These are phyloP conservation scores for Daboia siamensis DNA, from an alignment of 2,113 vertebrate species.

Conservation along the genomic window DNA sequence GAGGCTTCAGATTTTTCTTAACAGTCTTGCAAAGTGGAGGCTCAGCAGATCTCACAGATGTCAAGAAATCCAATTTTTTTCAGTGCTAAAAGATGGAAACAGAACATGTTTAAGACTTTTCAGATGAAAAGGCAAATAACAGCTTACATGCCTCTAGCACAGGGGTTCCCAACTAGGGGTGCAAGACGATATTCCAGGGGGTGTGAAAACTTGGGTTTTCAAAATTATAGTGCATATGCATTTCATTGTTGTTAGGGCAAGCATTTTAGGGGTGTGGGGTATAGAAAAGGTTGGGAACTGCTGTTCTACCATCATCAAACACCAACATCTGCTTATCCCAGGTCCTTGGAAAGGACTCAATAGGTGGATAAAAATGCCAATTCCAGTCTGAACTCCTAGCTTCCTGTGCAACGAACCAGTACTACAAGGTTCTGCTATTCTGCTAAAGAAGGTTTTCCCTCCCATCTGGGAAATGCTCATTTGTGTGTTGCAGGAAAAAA, in stretches of 20 bases:
- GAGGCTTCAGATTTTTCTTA: not conserved
- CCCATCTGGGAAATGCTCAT: not conserved
- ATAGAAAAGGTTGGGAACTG: no score
- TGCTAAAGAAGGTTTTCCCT: not conserved
- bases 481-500: not conserved
- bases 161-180: no score
- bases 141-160: not conserved
- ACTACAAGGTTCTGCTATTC: not conserved
- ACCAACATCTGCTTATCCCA: not conserved
- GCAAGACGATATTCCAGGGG: no score
- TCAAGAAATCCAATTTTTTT: not conserved
- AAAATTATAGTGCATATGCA: no score
- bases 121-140: slow-evolving; percentile 21
- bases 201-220: no score
- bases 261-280: no score
- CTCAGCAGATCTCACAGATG: not conserved
- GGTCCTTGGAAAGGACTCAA: not conserved
- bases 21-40: not conserved
- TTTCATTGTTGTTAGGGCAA: no score
- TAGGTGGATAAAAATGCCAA: not conserved
- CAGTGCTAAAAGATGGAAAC: slow-evolving; percentile 38
- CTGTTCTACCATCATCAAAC: not conserved
- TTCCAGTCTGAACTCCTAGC: not conserved
- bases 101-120: slow-evolving; percentile 40
- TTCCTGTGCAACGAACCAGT: not conserved